Evolutionary conservation across 2,113 vertebrate species (phyloP).

Genomic region (Cariama cristata): DNA sequence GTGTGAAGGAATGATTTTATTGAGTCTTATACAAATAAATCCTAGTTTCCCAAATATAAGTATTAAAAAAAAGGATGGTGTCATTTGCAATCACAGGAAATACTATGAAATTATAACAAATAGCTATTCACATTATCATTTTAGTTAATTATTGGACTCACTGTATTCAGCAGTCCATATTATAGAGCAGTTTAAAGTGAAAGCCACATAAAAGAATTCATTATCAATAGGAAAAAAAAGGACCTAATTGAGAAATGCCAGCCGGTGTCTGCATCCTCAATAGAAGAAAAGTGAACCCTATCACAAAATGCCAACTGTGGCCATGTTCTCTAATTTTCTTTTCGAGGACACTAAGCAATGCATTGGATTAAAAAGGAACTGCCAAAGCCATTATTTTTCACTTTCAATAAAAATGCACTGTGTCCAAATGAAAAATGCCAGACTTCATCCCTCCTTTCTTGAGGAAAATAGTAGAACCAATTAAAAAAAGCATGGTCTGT

Average conservation of each 20-base stretch:
- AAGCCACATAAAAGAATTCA: conserved; percentile 45
- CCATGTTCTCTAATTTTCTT: conserved; percentile 68
- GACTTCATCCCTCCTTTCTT: conserved; percentile 10
- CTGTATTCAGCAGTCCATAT: not conserved
- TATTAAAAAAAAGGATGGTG: conserved; percentile 22
- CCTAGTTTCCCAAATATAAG: conserved; percentile 26
- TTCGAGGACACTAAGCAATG: not conserved
- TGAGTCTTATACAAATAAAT: conserved; percentile 56
- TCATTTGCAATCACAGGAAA: conserved; percentile 19
- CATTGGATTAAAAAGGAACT: conserved; percentile 62
- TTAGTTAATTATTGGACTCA: not conserved
- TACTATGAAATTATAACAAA: conserved; percentile 41
- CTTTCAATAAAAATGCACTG: conserved; percentile 58
- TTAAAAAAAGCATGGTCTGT: conserved; percentile 48
- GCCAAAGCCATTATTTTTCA: conserved; percentile 62
- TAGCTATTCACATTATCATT: not conserved
- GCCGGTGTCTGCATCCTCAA: conserved; percentile 17
- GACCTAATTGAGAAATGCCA: conserved; percentile 56
- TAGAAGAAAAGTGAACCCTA: conserved; percentile 56
- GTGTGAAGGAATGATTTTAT: conserved; percentile 36
- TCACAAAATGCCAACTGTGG: conserved; percentile 50
- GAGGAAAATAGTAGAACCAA: conserved; percentile 49
- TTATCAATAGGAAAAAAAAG: conserved; percentile 35
- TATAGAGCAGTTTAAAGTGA: conserved; percentile 13
- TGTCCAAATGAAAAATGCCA: conserved; percentile 48